These are phyloP conservation scores for Sinopyrophorus schimmeli DNA, from an alignment of 2,888 invertebrate species.

Conservation along the genomic window DNA sequence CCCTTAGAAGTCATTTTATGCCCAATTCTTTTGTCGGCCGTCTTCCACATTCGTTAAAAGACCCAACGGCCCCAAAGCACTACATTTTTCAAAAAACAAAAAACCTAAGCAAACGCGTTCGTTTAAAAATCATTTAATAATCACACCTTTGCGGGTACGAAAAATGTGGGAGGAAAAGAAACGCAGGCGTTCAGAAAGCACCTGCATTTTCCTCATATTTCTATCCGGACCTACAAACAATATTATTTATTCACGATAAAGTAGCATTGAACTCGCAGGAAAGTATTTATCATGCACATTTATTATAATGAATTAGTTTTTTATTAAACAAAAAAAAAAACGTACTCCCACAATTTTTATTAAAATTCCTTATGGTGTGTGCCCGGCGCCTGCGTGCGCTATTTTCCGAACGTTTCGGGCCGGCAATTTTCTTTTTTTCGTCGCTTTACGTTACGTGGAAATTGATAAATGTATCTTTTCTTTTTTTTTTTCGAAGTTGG, in stretches of 20 bases:
- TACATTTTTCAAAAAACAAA: too few relatives aligned
- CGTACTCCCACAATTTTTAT: conserved; percentile 7
- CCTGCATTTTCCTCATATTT: conserved; percentile 20
- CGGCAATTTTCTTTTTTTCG: background rate
- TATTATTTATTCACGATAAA: conserved; percentile 14
- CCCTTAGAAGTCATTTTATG: too few relatives aligned
- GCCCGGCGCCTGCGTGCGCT: background rate
- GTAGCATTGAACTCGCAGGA: conserved; percentile 24
- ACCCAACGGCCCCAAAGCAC: too few relatives aligned
- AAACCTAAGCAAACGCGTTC: too few relatives aligned
- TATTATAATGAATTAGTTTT: conserved; percentile 23
- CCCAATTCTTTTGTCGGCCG: too few relatives aligned
- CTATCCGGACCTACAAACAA: conserved; percentile 15
- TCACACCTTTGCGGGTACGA: too few relatives aligned
- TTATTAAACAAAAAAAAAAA: conserved; percentile 7
- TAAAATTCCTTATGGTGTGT: conserved; percentile 13
- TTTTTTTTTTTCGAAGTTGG: background rate
- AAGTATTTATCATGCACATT: conserved; percentile 17
- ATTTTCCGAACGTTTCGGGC: background rate
- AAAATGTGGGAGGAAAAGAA: too few relatives aligned
- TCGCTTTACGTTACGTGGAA: too few relatives aligned
- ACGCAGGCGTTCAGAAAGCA: conserved; percentile 15
- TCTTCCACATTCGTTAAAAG: too few relatives aligned
- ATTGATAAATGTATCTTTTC: background rate
- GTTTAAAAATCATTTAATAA: too few relatives aligned